Percentiles rank a stretch among this genome's conserved stretches.
Evolutionary conservation across 1,140 invertebrate species (phyloP).

Genomic region (Thaumetopoea pityocampa): DNA sequence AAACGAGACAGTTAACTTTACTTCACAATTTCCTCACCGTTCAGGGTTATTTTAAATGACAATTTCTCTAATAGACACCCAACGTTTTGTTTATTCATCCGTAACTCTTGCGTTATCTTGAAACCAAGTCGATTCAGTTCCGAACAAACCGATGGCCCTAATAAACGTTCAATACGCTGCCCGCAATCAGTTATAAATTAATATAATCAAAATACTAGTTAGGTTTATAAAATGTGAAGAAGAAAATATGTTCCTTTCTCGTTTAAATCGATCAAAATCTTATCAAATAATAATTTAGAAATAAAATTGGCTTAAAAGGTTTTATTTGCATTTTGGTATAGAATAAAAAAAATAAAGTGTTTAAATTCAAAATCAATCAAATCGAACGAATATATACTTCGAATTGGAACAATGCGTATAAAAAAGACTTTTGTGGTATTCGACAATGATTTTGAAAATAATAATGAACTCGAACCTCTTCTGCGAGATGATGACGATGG

Average conservation of each 20-base stretch:
- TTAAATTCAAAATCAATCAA: neutral
- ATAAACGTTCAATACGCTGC: slow-evolving; percentile 18
- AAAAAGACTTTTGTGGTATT: slow-evolving; percentile 50
- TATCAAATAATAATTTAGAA: neutral
- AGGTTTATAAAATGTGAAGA: no score
- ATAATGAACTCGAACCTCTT: slow-evolving; percentile 23
- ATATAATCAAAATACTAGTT: neutral
- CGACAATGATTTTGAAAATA: slow-evolving; percentile 30
- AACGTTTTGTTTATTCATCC: slow-evolving; percentile 26
- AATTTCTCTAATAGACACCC: slow-evolving; percentile 17
- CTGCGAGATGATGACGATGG: slow-evolving; percentile 25
- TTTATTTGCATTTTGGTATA: no score
- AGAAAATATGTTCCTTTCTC: neutral
- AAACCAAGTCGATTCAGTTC: slow-evolving; percentile 20
- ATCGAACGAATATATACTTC: neutral
- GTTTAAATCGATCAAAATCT: neutral
- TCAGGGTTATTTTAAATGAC: slow-evolving; percentile 1
- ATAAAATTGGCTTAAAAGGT: neutral
- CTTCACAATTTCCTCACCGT: no score
- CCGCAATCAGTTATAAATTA: neutral
- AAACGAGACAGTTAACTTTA: no score
- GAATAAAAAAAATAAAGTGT: neutral
- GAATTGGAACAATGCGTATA: slow-evolving; percentile 38
- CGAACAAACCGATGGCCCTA: slow-evolving; percentile 17
- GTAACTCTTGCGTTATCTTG: slow-evolving; percentile 27